Conservation (phyloP, 2,888 invertebrate species). For the Metopia argyrocephala region DNA sequence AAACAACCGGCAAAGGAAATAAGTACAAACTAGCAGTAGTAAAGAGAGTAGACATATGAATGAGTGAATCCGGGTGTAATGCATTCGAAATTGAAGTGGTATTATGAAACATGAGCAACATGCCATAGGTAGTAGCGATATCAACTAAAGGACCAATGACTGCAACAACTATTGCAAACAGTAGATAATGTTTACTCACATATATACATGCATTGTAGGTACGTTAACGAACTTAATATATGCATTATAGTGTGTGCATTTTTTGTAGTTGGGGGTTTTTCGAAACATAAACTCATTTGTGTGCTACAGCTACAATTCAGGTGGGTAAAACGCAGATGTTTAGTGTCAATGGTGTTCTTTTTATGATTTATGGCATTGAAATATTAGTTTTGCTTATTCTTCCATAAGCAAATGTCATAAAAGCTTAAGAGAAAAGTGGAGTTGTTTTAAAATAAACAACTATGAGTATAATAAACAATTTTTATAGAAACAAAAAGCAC, state of each 20-base stretch:
- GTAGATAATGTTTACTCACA: too few species aligned
- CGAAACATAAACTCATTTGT: background rate
- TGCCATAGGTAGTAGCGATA: slow-evolving; percentile 40
- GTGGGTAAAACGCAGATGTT: slow-evolving; percentile 67
- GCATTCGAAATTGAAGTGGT: slow-evolving; percentile 60
- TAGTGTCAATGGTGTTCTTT: slow-evolving; percentile 69
- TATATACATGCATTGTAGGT: background rate
- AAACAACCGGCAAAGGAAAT: background rate
- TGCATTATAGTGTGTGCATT: background rate
- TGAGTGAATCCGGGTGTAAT: slow-evolving; percentile 29
- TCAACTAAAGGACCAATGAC: background rate
- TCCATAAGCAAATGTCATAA: slow-evolving; percentile 57
- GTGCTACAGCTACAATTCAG: slow-evolving; percentile 39
- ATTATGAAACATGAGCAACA: slow-evolving; percentile 54
- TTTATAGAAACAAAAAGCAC: too few species aligned
- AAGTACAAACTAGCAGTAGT: slow-evolving; percentile 12
- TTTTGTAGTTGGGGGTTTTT: too few species aligned
- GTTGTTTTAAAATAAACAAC: slow-evolving; percentile 10
- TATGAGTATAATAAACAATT: too few species aligned
- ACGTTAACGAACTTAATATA: slow-evolving; percentile 7
- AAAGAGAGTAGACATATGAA: slow-evolving; percentile 6
- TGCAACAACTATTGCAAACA: background rate
- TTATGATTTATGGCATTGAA: slow-evolving; percentile 75
- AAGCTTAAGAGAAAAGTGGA: slow-evolving; percentile 48
- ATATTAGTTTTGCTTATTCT: slow-evolving; percentile 76